These are phyloP conservation scores for Chiropotes sagulatus DNA, from an alignment of 2,797 vertebrate genomes.

Conservation along the genomic window DNA sequence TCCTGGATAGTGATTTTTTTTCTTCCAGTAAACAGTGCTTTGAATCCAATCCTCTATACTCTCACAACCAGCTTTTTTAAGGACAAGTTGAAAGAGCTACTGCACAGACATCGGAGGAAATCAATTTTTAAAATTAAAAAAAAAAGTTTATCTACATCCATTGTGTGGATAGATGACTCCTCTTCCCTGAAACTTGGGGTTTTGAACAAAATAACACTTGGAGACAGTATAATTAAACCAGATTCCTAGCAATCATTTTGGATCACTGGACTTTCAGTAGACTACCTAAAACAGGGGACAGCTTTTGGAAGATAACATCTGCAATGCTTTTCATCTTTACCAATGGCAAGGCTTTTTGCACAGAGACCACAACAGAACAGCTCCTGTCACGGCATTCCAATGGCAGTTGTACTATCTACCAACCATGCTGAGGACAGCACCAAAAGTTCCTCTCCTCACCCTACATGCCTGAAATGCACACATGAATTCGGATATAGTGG, in stretches of 20 bases:
- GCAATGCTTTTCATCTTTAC: slow-evolving; percentile 8
- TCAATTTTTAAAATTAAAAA: slow-evolving; percentile 82
- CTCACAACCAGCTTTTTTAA: slow-evolving; percentile 90
- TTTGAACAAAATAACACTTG: slow-evolving; percentile 80
- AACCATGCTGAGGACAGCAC: background rate
- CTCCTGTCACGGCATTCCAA: background rate
- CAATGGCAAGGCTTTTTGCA: slow-evolving; percentile 33
- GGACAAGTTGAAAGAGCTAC: slow-evolving; percentile 89
- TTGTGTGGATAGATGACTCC: slow-evolving; percentile 81
- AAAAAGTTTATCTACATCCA: slow-evolving; percentile 86
- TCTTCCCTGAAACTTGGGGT: slow-evolving; percentile 82
- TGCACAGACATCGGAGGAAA: slow-evolving; percentile 86
- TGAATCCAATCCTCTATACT: slow-evolving; percentile 90
- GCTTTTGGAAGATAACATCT: slow-evolving; percentile 35
- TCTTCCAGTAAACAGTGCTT: slow-evolving; percentile 90
- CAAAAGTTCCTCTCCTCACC: background rate
- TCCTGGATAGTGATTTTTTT: slow-evolving; percentile 91
- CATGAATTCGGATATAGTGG: background rate
- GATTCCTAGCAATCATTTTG: slow-evolving; percentile 30
- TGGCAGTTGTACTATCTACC: background rate
- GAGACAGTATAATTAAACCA: slow-evolving; percentile 59
- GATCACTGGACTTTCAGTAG: background rate
- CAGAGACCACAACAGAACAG: background rate
- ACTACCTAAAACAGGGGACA: slow-evolving; percentile 50
- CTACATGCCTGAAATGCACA: background rate